These are phyloP conservation scores for Phycodurus eques DNA, from an alignment of 2,113 vertebrate genomes.

Conservation along the genomic window DNA sequence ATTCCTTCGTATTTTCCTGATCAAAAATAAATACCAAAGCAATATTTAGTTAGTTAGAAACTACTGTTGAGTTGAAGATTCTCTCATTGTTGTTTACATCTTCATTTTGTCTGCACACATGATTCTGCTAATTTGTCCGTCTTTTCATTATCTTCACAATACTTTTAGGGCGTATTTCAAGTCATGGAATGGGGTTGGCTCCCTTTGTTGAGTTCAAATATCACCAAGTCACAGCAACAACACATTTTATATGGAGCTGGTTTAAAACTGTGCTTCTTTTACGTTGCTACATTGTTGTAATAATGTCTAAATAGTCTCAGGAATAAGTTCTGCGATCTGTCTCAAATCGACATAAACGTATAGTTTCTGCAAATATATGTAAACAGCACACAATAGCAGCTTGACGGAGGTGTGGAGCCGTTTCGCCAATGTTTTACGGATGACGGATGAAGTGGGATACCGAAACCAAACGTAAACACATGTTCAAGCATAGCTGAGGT, in stretches of 20 bases:
- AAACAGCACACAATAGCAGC: not conserved
- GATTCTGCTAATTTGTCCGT: not conserved
- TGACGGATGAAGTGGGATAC: not conserved
- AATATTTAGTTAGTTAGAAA: not conserved
- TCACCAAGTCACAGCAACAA: not conserved
- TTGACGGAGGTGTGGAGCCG: too few relatives aligned
- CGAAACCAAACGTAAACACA: not conserved
- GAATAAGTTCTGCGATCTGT: not conserved
- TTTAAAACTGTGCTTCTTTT: not conserved
- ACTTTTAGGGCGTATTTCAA: not conserved
- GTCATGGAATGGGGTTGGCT: not conserved
- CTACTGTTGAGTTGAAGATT: not conserved
- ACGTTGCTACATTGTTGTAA: not conserved
- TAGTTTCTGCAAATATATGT: not conserved
- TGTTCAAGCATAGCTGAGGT: not conserved
- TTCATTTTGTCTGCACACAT: not conserved
- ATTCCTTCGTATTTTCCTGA: too few relatives aligned
- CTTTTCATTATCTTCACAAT: not conserved
- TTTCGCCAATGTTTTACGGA: not conserved
- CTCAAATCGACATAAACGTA: not conserved
- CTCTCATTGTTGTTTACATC: not conserved
- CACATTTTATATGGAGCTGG: not conserved
- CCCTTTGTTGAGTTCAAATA: not conserved
- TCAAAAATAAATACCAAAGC: not conserved
- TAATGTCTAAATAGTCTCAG: not conserved